Base-by-base conservation (phyloP, 30 jellyfish, hydroid and myxozoan genomes). In the Aurelia coerulea region DNA sequence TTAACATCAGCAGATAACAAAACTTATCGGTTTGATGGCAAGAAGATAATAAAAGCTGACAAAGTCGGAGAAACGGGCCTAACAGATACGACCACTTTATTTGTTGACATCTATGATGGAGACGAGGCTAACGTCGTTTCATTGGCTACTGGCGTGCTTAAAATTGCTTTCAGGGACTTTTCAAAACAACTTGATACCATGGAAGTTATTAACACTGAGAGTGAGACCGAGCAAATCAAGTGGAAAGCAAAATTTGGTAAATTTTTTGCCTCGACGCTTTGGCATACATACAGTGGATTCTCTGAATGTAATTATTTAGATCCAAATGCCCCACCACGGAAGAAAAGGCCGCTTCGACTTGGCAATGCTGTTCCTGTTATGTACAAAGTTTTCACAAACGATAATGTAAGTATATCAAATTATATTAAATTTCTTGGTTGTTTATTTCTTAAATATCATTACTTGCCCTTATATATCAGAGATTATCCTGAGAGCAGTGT, bases 261-360 rank as follows among this genome's bases (percentile, higher is more conserved):
- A 17, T 90, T 73, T 56, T 90, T 90, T 68, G 93, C 97, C 15
- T 60, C 83, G 31, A 68, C 77, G 13, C 33, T 90, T 9, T 90
- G 97, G 97, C 74, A 75, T 50, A 79, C 89, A 52, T 90, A 90
- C 80, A 66, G 97, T 68, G 88, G 97, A 64, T 14, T 90, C 1
- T 68, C 89, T 4, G 81, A 81, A 35, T 18, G 88, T 37, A 81
- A 68, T 10, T 51, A 41, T 16, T 82, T 81, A n/a, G 97, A 90
- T 50, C 97, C 94, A 53, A 32, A 54, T 50, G 92, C 94, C 23
- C 97, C 94, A 1, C 97, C 94, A 10, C 59, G 97, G 7, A 34
- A 10, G 62, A 81, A 73, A 52, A 76, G 97, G 18, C 93, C 90
- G 14, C 56, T 90, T 13, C 66, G 72, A 5, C 83, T 85, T 19